Conservation (phyloP, 2,888 invertebrate species). For the Perizoma affinitatum region DNA sequence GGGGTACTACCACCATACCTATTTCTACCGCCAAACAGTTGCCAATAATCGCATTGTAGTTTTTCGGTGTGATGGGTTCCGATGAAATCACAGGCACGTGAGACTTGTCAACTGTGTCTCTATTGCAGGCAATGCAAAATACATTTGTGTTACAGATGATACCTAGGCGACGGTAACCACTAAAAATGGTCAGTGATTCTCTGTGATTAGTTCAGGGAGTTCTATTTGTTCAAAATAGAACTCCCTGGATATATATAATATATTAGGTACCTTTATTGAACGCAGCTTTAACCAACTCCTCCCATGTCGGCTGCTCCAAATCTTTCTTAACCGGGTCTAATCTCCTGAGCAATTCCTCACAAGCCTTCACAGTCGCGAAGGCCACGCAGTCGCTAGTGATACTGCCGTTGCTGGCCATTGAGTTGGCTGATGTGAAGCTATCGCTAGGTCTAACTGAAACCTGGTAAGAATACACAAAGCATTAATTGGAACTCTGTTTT, state of each 20-base stretch:
- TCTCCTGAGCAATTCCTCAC: conserved; percentile 73
- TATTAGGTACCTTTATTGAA: conserved; percentile 66
- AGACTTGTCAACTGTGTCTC: too few species aligned
- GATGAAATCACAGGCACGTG: too few species aligned
- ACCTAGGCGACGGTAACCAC: too few species aligned
- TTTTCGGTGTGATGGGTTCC: too few species aligned
- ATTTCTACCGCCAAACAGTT: too few species aligned
- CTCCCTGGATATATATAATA: too few species aligned
- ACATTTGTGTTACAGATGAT: too few species aligned
- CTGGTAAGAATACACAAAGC: conserved; percentile 7
- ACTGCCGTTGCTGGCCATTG: conserved; percentile 87
- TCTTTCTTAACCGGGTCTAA: conserved; percentile 68
- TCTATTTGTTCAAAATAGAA: neutral
- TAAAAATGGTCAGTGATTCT: too few species aligned
- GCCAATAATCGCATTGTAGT: too few species aligned
- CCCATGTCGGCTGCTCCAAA: conserved; percentile 77
- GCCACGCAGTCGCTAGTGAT: conserved; percentile 88
- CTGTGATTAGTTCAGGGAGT: neutral
- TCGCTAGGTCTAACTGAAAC: conserved; percentile 86
- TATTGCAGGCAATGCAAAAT: too few species aligned
- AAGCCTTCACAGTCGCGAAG: conserved; percentile 82
- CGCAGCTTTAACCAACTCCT: conserved; percentile 78
- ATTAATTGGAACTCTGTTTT: too few species aligned
- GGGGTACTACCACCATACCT: too few species aligned
- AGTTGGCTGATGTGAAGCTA: conserved; percentile 87